Percentiles rank a stretch among this genome's conserved stretches.
Evolutionary conservation across 2,797 vertebrate genomes (phyloP).

Genomic region (Pipistrellus nathusii): DNA sequence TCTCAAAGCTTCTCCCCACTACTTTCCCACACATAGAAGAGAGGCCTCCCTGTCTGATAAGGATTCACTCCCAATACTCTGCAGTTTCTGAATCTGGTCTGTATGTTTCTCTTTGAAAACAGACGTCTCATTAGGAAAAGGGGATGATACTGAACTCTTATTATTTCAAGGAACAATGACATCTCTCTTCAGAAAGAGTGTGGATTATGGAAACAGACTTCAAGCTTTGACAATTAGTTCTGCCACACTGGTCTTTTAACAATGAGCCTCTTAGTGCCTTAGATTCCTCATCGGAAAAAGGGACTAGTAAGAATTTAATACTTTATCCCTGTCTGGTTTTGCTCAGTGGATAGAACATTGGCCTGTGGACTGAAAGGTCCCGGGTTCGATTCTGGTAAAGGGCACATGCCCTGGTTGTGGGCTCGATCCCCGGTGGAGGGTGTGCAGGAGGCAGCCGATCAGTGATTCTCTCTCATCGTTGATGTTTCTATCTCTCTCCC

Average conservation of each 20-base stretch:
- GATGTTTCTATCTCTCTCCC: no score
- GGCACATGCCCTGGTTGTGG: no score
- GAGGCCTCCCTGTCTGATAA: neutral
- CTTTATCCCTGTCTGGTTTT: neutral
- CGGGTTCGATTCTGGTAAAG: no score
- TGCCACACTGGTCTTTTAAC: conserved; percentile 30
- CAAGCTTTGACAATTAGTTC: neutral
- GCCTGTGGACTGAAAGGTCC: no score
- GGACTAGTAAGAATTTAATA: neutral
- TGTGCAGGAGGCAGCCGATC: no score
- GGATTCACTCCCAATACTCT: neutral
- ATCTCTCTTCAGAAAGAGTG: neutral
- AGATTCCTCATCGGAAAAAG: conserved; percentile 22
- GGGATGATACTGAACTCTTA: neutral
- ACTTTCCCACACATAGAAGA: neutral
- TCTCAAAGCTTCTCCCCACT: neutral
- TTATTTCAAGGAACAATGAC: neutral
- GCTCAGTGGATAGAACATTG: no score
- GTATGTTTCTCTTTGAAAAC: conserved; percentile 6
- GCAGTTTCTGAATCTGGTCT: neutral
- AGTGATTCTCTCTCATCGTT: no score
- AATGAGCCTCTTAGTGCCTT: conserved; percentile 5
- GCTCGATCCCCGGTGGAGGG: no score
- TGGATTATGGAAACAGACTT: neutral
- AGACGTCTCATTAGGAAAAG: neutral